These are phyloP conservation scores for Megaceryle maxima DNA, from an alignment of 2,113 vertebrate genomes.

Conservation along the genomic window DNA sequence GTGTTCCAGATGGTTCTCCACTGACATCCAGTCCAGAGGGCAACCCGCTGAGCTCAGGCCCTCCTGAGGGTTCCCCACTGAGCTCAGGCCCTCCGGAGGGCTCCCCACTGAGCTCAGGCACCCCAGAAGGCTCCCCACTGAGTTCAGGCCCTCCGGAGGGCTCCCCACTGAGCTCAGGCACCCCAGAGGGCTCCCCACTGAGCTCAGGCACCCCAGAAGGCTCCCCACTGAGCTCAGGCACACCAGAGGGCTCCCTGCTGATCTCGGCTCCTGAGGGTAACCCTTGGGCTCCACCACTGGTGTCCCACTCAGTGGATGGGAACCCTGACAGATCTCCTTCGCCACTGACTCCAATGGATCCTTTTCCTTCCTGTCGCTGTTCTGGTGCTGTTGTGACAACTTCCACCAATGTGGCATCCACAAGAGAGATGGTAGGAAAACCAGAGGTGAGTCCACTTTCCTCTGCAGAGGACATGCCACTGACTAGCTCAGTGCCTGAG, in stretches of 20 bases:
- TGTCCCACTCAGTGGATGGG: conserved; percentile 54
- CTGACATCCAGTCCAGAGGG: conserved; percentile 72
- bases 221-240: not conserved
- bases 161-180: conserved; percentile 69
- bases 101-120: conserved; percentile 4
- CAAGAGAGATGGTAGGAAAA: conserved; percentile 79
- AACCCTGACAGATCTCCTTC: conserved; percentile 72
- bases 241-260: conserved; percentile 61
- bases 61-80: conserved; percentile 45
- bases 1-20: conserved; percentile 44
- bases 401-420: conserved; percentile 79
- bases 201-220: conserved; percentile 55
- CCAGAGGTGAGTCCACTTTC: conserved; percentile 76
- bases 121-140: no score
- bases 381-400: conserved; percentile 68
- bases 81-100: not conserved
- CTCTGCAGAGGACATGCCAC: conserved; percentile 71
- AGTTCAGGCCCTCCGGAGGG: conserved; percentile 46
- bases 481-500: conserved; percentile 68
- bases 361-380: conserved; percentile 76
- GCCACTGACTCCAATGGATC: conserved; percentile 69
- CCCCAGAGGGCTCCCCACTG: conserved; percentile 4
- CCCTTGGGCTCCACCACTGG: conserved; percentile 71
- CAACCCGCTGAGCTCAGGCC: conserved; percentile 24
- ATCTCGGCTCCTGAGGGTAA: conserved; percentile 68